Base-by-base conservation (phyloP, 2,888 invertebrate genomes). In the Cenopis cana region DNA sequence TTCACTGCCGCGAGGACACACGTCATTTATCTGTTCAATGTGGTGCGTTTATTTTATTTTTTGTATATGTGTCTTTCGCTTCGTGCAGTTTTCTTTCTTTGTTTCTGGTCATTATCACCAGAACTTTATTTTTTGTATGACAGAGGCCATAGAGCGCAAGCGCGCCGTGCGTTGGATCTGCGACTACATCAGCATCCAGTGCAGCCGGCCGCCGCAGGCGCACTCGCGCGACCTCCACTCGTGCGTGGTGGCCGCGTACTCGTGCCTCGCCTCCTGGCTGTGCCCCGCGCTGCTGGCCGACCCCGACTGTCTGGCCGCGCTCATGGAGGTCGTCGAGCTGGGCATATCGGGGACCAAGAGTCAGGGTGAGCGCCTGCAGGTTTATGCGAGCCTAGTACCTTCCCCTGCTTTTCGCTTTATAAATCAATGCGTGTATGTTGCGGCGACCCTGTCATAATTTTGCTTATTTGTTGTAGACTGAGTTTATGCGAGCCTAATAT, bases 91-190 rank as follows among this genome's bases (percentile, higher is more conserved):
- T n/a, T n/a, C n/a, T n/a, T n/a, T n/a, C n/a, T n/a, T n/a, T n/a
- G n/a, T n/a, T n/a, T n/a, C n/a, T n/a, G n/a, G n/a, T n/a, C n/a
- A n/a, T n/a, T n/a, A n/a, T n/a, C n/a, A n/a, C n/a, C n/a, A n/a
- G n/a, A n/a, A n/a, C n/a, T n/a, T n/a, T n/a, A n/a, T n/a, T n/a
- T n/a, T n/a, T n/a, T n/a, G n/a, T n/a, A n/a, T n/a, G n/a, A 75
- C 91, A 98, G 98, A 98, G 94, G 97, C 97, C 67, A 93, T 97
- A 81, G 98, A 98, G 89, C 97, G 98, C 85, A 97, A 97, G 91
- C 95, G 98, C 82, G 98, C 98, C 14, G 98, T 99, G 24, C 98
- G 98, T 82, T 99, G 99, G 98, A 95, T 99, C 71, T 99, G 99
- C 91, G 98, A 99, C 93, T 99, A 99, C 92, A 99, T 99, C 81